phyloP scores from a whole-genome alignment of 2,797 vertebrate species.

The Syngnathus rostellatus region DNA sequence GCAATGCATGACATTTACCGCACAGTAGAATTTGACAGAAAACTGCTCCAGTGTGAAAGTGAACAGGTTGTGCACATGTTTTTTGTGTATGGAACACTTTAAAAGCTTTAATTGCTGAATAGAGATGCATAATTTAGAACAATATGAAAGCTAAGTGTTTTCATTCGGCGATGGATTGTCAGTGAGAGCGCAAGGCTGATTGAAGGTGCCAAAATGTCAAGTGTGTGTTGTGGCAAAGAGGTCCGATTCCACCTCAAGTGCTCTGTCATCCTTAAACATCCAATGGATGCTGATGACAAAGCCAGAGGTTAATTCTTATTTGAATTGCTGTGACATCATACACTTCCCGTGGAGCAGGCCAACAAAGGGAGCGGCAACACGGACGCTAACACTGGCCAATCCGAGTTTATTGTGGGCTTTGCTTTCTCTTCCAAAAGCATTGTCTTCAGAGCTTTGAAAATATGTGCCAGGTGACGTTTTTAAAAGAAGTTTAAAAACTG shows the following conservation, averaged over 20 bases:
- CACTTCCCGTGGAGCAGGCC: background rate
- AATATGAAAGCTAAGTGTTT: slow-evolving; percentile 35
- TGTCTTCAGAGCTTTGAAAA: background rate
- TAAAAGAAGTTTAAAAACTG: background rate
- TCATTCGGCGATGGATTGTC: slow-evolving; percentile 39
- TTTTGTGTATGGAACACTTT: background rate
- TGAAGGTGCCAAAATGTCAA: slow-evolving; percentile 59
- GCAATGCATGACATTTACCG: too few relatives aligned
- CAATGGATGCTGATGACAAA: slow-evolving; percentile 32
- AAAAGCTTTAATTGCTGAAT: background rate
- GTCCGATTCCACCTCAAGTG: slow-evolving; percentile 52
- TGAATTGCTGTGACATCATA: slow-evolving; percentile 1
- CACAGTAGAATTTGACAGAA: too few relatives aligned
- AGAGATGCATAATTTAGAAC: slow-evolving; percentile 46
- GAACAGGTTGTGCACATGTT: background rate
- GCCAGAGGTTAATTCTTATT: background rate
- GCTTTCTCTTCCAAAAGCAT: background rate
- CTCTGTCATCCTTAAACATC: slow-evolving; percentile 37
- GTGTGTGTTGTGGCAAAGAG: slow-evolving; percentile 48
- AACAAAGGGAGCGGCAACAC: background rate
- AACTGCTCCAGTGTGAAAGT: background rate
- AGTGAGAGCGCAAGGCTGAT: slow-evolving; percentile 43
- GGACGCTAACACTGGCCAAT: too few relatives aligned
- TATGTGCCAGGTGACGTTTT: background rate
- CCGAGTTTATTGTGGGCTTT: background rate